Conservation (phyloP, 2,888 invertebrate genomes). For the Myopa tessellatipennis region DNA sequence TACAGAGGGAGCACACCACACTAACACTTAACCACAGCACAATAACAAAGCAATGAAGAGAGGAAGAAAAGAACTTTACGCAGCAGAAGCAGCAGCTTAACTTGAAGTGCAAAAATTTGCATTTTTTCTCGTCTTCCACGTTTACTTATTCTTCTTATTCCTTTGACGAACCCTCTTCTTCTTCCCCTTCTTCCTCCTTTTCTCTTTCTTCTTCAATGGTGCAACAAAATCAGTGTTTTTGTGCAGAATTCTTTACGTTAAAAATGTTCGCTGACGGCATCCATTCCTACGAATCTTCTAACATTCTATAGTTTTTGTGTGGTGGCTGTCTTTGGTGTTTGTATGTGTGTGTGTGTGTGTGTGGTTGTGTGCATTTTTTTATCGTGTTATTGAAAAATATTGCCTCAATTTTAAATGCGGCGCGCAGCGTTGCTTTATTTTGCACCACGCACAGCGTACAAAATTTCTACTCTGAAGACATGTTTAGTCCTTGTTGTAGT, state of each 20-base stretch:
- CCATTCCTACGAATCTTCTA: no score
- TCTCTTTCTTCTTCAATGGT: not conserved
- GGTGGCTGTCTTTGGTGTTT: no score
- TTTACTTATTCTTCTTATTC: not conserved
- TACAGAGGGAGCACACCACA: not conserved
- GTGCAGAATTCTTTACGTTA: no score
- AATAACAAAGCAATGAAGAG: not conserved
- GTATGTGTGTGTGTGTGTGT: not conserved
- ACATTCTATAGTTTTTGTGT: no score
- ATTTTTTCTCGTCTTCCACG: not conserved
- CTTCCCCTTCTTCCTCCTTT: not conserved
- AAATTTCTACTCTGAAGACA: no score
- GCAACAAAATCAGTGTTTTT: no score
- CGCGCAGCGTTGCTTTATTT: not conserved
- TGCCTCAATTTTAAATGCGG: conserved; percentile 10
- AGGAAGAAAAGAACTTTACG: conserved; percentile 5
- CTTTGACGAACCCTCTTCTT: not conserved
- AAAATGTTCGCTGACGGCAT: no score
- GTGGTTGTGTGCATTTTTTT: not conserved
- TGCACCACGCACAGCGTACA: no score
- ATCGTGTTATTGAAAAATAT: conserved; percentile 32
- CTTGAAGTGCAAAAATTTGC: conserved; percentile 29
- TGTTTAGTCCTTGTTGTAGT: no score
- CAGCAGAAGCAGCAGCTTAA: conserved; percentile 7
- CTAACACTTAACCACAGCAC: not conserved